Conservation (phyloP, 2,113 vertebrate genomes). For the Taurulus bubalis region DNA sequence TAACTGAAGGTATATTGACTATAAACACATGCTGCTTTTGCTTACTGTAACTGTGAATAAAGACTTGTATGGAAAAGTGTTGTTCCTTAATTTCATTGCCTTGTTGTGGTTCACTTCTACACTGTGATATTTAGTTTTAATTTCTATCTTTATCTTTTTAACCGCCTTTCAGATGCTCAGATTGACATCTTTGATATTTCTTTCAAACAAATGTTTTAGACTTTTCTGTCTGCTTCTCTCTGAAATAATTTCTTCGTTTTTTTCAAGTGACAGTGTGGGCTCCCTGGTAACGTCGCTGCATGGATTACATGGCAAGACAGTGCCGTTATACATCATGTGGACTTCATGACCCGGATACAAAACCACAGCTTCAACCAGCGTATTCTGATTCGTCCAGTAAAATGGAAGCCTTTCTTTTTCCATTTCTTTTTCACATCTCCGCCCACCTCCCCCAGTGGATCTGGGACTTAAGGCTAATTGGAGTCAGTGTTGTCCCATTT, state of each 20-base stretch:
- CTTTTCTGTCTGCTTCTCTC: neutral
- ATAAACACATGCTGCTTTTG: neutral
- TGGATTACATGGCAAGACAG: too few relatives aligned
- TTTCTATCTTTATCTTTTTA: neutral
- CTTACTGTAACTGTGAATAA: neutral
- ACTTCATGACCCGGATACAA: too few relatives aligned
- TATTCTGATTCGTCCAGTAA: neutral
- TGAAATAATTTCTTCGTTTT: neutral
- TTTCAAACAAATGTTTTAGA: neutral
- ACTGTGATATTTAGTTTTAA: neutral
- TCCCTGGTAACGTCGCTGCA: neutral
- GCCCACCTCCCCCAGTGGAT: conserved; percentile 28
- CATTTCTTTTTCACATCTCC: conserved; percentile 17
- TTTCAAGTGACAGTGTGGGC: neutral
- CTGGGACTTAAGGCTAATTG: conserved; percentile 58
- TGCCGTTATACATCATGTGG: too few relatives aligned
- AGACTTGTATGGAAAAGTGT: too few relatives aligned
- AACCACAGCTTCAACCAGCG: neutral
- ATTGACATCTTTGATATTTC: neutral
- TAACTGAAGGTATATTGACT: neutral
- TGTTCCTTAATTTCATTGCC: too few relatives aligned
- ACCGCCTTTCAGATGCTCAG: neutral
- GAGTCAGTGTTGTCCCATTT: conserved; percentile 66
- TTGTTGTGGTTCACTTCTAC: neutral
- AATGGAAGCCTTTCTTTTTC: conserved; percentile 7